Evolutionary conservation across 37 sponge, comb jelly and placozoan species (phyloP).

Genomic region (Aplysina aerophoba): DNA sequence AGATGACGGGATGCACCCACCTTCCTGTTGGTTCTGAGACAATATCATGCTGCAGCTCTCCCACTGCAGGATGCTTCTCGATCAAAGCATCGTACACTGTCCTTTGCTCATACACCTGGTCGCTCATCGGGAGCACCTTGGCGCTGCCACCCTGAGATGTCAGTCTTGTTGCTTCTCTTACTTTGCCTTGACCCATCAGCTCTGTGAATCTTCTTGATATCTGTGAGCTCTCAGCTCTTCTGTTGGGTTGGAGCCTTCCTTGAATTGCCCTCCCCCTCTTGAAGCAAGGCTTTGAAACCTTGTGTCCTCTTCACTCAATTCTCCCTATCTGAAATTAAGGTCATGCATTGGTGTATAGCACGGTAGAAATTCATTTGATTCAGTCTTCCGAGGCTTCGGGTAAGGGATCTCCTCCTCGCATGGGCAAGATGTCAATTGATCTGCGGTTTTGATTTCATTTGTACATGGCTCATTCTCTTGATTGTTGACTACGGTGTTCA

Average conservation of each 20-base stretch:
- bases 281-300: constrained; percentile 7
- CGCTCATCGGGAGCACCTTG: background rate
- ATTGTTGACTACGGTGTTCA: no score
- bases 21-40: background rate
- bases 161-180: constrained; percentile 2
- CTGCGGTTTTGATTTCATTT: no score
- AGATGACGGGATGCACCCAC: background rate
- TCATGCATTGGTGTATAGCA: no score
- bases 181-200: constrained; percentile 9
- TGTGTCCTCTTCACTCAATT: background rate
- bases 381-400: no score
- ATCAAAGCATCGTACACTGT: background rate
- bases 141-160: background rate
- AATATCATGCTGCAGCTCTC: background rate
- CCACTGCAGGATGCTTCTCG: background rate
- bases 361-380: no score
- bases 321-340: no score
- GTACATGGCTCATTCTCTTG: no score
- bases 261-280: constrained; percentile 8
- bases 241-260: constrained; percentile 10
- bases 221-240: background rate
- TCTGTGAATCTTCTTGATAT: background rate
- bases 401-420: no score
- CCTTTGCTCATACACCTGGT: background rate
- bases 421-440: no score